Evolutionary conservation across 2,888 invertebrate genomes (phyloP).

Genomic region (Nemotelus pantherinus): DNA sequence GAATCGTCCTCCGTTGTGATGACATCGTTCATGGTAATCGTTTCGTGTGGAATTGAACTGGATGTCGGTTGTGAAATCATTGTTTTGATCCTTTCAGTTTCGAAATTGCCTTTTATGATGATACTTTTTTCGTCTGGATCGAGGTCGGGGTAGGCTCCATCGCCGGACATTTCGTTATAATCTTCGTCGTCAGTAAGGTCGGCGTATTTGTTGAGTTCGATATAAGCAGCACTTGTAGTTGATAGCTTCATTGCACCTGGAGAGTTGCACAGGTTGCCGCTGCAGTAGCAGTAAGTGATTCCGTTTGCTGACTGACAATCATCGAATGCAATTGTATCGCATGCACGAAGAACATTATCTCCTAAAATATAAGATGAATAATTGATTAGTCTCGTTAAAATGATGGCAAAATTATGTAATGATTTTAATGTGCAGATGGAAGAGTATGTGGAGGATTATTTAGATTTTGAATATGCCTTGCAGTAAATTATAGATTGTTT

Average conservation of each 20-base stretch:
- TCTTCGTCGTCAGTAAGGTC: conserved; percentile 38
- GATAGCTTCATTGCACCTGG: conserved; percentile 30
- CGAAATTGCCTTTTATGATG: conserved; percentile 27
- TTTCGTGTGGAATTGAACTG: neutral
- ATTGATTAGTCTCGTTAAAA: no score
- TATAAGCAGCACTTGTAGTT: conserved; percentile 27
- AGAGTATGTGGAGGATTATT: neutral
- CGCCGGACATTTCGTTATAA: conserved; percentile 32
- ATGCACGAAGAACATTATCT: conserved; percentile 50
- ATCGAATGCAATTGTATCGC: conserved; percentile 50
- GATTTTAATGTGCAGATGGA: neutral
- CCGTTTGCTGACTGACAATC: conserved; percentile 53
- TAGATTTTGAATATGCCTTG: no score
- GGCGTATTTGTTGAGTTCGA: conserved; percentile 34
- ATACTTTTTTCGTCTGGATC: conserved; percentile 23
- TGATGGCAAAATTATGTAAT: neutral
- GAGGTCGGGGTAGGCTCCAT: neutral
- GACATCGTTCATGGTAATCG: neutral
- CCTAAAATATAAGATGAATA: conserved; percentile 39
- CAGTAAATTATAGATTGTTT: no score
- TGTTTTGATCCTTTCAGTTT: neutral
- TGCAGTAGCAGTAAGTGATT: conserved; percentile 52
- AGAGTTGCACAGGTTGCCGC: conserved; percentile 51
- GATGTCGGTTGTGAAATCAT: neutral
- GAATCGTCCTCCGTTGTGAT: conserved; percentile 18